A percentile compares a stretch with the other conserved stretches of the same genome.
These are phyloP conservation scores for Masnerella sp. DNA, from an alignment of 2,888 invertebrate genomes.

Conservation along the genomic window DNA sequence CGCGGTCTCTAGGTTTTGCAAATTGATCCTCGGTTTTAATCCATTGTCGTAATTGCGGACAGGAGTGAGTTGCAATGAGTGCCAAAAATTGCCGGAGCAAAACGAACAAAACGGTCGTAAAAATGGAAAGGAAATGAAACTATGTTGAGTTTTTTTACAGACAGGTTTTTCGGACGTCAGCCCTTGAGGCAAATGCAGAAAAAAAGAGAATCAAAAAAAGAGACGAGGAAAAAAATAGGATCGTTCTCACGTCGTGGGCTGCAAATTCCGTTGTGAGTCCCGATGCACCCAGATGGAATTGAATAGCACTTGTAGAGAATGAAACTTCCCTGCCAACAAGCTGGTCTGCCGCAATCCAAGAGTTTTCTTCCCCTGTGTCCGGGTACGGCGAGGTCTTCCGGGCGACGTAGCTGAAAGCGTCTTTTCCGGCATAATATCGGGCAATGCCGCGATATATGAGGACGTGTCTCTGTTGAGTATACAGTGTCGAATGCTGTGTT, in stretches of 20 bases:
- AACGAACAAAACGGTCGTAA: constrained; percentile 2
- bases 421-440: constrained; percentile 62
- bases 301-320: constrained; percentile 77
- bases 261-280: constrained; percentile 53
- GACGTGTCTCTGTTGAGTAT: constrained; percentile 61
- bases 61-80: constrained; percentile 16
- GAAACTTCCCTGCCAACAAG: constrained; percentile 78
- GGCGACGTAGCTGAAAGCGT: constrained; percentile 74
- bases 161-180: constrained; percentile 14
- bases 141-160: constrained; percentile 9
- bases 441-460: constrained; percentile 56
- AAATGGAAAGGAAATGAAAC: constrained; percentile 19
- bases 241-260: constrained; percentile 49
- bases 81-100: constrained; percentile 19
- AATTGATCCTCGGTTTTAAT: background rate
- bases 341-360: constrained; percentile 77
- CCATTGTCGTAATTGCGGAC: constrained; percentile 9
- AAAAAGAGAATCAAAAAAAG: background rate
- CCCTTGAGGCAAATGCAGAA: constrained; percentile 14
- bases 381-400: constrained; percentile 73
- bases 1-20: background rate
- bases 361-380: constrained; percentile 74
- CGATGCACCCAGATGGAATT: constrained; percentile 76
- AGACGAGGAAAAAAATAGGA: constrained; percentile 19
- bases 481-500: constrained; percentile 57